Evolutionary conservation across 1,140 invertebrate species (phyloP), one percentile per base, ranked within the genome.

Genomic region (Drosophila burlai): DNA sequence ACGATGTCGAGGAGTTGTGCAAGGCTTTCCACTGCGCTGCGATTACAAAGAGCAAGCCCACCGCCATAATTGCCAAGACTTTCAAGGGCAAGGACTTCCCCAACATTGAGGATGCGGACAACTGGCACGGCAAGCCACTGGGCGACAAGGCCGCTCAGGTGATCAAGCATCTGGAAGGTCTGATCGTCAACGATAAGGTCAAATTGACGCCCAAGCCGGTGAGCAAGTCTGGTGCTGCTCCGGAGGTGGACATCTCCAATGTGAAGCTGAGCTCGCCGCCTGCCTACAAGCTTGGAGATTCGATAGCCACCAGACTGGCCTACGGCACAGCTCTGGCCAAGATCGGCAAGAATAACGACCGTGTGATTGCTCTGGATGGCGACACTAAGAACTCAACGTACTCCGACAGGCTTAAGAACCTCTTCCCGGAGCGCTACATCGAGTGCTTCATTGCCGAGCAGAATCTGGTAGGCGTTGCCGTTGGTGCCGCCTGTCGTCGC

Each of bases 391-490:
- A 99, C 93, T 99, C 98, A 0, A 99, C 99, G 0, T 99, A 96
- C 93, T 97, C 99, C 21, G 97, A 99, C 60, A 99, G 98, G 93
- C 95, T 99, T 52, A 97, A 96, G 91, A 95, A 96, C 61, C 95
- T 96, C 2, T 96, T 96, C 93, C 94, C 95, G 1, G 94, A 95
- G 46, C 96, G 98, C 76, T 99, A 98, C 93, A 96, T 99, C 65
- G 99, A 99, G 94, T 99, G 99, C 93, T 99, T 97, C 94, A 99
- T 99, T 92, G 99, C 99, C 60, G 99, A 99, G 93, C 99, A 99
- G 94, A 99, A 99, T 94, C 93, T 99, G 80, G 97, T 99, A 78
- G 98, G 99, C 46, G 98, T 99, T 67, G 99, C 97, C 0, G 98
- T 99, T 82, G 99, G 99, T 36, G 96, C 96, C 38, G 96, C 97